Base-by-base conservation (phyloP, 2,113 vertebrate species). In the Sarotherodon lohbergeri region DNA sequence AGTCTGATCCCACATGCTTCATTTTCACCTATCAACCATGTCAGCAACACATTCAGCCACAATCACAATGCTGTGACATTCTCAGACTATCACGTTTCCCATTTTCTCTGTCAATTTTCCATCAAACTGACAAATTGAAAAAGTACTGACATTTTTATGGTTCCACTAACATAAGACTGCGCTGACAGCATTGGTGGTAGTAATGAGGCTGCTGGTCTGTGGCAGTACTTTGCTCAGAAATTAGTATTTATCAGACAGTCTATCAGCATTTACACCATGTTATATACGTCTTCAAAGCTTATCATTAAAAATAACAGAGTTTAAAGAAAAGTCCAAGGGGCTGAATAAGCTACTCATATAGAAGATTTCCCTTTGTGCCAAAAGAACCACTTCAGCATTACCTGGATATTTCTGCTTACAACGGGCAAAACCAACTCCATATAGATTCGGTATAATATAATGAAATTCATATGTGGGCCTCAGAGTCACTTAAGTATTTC, bases 21-120 rank as follows among this genome's bases (percentile, higher is more conserved):
- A 27, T 92, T 79, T 89, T 91, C 86, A 92, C 27, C 36, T 61
- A 88, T 88, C 81, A 90, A 63, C 87, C 66, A 88, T 81, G 66
- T 43, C 84, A 63, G 54, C 43, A 78, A 78, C 73, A 73, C 41
- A 11, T 73, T 46, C 46, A 73, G 61, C 59, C 50, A 48, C 63
- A 52, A 16, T 86, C 61, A 81, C 78, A 88, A 78, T 86, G 82
- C 78, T 81, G 86, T 56, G 55, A 80, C 32, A 66, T 76, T 84
- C 24, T 84, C 27, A 6, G 36, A 6, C 22, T 13, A 13, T 52
- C 73, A 52, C 19, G 7, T 78, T 78, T 82, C 7, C 29, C 19
- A 4, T 56, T 46, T n/a, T 54, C 71, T 4, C 8, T 29, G 22
- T 80, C 73, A 43, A 83, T 61, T 80, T 55, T 3, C 39, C 19